Evolutionary conservation across 2,113 vertebrate species (phyloP).

Genomic region (Otis tarda): DNA sequence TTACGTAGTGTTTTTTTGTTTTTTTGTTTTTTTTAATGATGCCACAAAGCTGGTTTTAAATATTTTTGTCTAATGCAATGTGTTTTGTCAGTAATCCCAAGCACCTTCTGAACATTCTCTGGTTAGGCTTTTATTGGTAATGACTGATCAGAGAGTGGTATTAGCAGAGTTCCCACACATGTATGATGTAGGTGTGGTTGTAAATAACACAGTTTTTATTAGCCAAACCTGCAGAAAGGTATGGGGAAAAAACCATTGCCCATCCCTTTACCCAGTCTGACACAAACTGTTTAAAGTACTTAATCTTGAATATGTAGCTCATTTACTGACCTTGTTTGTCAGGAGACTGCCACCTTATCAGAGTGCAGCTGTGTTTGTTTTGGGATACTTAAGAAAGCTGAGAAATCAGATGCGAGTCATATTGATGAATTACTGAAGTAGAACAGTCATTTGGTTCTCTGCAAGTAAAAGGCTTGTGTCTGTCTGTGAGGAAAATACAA

Average conservation of each 20-base stretch:
- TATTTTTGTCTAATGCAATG: neutral
- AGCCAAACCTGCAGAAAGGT: neutral
- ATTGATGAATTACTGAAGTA: neutral
- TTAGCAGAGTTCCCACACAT: neutral
- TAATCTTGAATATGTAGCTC: neutral
- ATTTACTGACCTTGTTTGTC: neutral
- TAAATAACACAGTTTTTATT: neutral
- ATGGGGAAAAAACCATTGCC: rapidly evolving
- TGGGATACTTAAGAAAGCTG: neutral
- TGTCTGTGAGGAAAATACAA: neutral
- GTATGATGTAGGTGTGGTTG: neutral
- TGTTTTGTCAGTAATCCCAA: neutral
- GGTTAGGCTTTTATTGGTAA: neutral
- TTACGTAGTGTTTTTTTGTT: neutral
- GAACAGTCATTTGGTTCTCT: neutral
- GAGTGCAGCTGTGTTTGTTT: neutral
- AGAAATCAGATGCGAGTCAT: neutral
- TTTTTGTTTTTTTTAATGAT: neutral
- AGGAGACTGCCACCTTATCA: neutral
- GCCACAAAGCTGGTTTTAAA: neutral
- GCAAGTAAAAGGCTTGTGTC: neutral
- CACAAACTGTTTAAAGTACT: neutral
- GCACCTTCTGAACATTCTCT: neutral
- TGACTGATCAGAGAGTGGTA: neutral
- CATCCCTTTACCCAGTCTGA: neutral